Conservation (phyloP, 2,888 invertebrate genomes). For the Hemaris fuciformis region DNA sequence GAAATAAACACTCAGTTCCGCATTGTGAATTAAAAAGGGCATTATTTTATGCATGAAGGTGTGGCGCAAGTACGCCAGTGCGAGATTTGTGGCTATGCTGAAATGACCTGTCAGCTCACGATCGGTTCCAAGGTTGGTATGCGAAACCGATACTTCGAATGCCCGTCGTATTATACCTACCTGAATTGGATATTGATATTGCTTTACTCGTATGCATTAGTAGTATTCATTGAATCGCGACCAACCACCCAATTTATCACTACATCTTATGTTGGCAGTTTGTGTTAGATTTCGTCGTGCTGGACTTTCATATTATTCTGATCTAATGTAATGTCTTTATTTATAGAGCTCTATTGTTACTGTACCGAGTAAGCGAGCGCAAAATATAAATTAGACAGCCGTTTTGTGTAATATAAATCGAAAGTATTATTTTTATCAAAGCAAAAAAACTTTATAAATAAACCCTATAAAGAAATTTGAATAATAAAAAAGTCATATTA, state of each 20-base stretch:
- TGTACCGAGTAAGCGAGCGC: background rate
- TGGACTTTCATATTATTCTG: constrained; percentile 39
- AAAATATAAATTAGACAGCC: background rate
- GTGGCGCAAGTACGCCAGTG: constrained; percentile 49
- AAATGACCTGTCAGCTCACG: constrained; percentile 54
- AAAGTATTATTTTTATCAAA: background rate
- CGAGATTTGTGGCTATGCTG: constrained; percentile 40
- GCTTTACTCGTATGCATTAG: constrained; percentile 33
- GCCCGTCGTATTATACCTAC: constrained; percentile 50
- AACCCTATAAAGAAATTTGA: background rate
- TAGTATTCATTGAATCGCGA: constrained; percentile 38
- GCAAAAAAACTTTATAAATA: background rate
- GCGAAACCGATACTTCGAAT: constrained; percentile 60
- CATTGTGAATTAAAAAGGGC: constrained; percentile 68
- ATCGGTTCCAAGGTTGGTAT: constrained; percentile 64
- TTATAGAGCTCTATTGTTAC: background rate
- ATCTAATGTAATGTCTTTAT: constrained; percentile 3
- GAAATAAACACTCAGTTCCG: constrained; percentile 64
- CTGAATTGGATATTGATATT: constrained; percentile 48
- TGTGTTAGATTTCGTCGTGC: constrained; percentile 32
- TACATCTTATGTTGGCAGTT: constrained; percentile 28
- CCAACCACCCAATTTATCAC: constrained; percentile 26
- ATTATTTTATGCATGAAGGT: constrained; percentile 35
- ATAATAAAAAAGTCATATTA: background rate
- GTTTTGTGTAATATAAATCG: background rate